phyloP scores from a whole-genome alignment of 2,113 vertebrate species.

The Odocoileus virginianus region DNA sequence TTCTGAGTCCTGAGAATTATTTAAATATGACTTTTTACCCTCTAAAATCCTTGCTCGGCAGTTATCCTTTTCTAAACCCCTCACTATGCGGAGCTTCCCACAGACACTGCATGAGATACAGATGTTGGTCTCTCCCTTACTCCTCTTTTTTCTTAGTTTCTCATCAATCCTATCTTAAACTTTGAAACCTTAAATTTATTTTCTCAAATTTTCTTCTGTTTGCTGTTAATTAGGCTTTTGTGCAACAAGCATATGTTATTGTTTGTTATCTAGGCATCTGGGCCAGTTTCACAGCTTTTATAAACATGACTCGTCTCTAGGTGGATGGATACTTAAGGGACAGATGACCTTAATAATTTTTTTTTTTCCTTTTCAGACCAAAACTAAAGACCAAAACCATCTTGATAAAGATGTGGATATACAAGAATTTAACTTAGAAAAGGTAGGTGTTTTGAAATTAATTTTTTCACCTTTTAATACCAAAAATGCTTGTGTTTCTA shows the following conservation, averaged over 20 bases:
- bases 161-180: neutral
- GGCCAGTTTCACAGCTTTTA: neutral
- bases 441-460: conserved; percentile 80
- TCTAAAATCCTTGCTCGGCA: neutral
- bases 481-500: neutral
- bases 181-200: neutral
- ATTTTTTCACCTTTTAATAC: neutral
- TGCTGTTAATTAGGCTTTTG: neutral
- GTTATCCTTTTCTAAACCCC: neutral
- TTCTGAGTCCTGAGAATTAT: neutral
- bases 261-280: neutral
- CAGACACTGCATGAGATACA: neutral
- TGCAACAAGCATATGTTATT: neutral
- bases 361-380: conserved; percentile 63
- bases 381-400: neutral
- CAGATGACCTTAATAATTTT: conserved; percentile 10
- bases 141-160: neutral
- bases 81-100: neutral
- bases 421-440: conserved; percentile 89
- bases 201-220: neutral
- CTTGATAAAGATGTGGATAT: conserved; percentile 60
- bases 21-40: neutral
- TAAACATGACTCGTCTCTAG: neutral
- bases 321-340: neutral
- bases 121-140: neutral